These are phyloP conservation scores for Noctilio leporinus DNA, from an alignment of 2,113 vertebrate species.

Conservation along the genomic window DNA sequence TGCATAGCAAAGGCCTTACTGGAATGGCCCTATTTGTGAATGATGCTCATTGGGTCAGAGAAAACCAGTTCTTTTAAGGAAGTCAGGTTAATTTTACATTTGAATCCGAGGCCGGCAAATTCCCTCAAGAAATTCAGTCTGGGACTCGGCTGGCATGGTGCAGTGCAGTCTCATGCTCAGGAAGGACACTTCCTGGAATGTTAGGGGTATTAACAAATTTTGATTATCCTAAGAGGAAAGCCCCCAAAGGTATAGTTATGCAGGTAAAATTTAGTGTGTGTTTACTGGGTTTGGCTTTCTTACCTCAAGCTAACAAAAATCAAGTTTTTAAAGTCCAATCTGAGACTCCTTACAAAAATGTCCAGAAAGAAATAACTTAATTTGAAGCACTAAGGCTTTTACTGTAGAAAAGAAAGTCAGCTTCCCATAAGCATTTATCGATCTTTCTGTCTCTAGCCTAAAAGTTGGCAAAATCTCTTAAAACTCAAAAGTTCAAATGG, in stretches of 20 bases:
- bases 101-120: background rate
- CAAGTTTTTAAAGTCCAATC: background rate
- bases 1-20: background rate
- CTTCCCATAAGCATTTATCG: background rate
- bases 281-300: background rate
- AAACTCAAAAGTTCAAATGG: background rate
- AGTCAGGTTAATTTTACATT: background rate
- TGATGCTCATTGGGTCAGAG: background rate
- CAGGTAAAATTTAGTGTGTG: background rate
- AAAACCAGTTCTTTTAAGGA: background rate
- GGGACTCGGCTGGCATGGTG: background rate
- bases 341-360: background rate
- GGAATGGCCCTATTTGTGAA: background rate
- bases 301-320: background rate
- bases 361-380: background rate
- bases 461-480: background rate
- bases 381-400: background rate
- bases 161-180: accelerated
- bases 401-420: background rate
- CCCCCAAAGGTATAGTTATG: background rate
- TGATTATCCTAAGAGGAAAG: background rate
- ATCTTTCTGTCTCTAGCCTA: background rate
- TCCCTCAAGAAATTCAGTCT: background rate
- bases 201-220: background rate
- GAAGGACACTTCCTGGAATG: background rate